A percentile compares a stretch with the other conserved stretches of the same genome.
phyloP scores from a whole-genome alignment of 2,113 vertebrate genomes.

The Saccopteryx bilineata region DNA sequence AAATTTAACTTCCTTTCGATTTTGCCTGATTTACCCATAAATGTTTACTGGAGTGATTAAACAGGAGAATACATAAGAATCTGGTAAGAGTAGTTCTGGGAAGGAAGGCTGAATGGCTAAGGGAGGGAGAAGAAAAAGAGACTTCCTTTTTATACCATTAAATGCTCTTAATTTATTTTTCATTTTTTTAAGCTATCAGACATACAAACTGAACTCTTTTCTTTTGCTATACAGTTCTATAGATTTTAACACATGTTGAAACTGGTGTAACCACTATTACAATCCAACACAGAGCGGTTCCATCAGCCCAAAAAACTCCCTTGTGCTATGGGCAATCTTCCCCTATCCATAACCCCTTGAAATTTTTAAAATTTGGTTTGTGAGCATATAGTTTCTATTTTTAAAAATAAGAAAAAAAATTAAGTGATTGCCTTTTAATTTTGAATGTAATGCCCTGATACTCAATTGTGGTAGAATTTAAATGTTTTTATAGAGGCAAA shows the following conservation, averaged over 20 bases:
- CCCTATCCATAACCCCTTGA: not conserved
- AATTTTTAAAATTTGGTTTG: not conserved
- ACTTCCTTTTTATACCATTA: constrained; percentile 16
- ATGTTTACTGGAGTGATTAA: not conserved
- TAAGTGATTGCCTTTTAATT: constrained; percentile 32
- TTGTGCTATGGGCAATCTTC: not conserved
- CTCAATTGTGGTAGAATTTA: not conserved
- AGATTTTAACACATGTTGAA: not conserved
- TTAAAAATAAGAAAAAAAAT: constrained; percentile 19
- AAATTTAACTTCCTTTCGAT: not conserved
- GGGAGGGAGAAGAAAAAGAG: not conserved
- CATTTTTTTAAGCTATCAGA: not conserved
- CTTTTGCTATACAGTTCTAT: not conserved
- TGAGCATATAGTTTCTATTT: not conserved
- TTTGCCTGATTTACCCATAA: not conserved
- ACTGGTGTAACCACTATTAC: not conserved
- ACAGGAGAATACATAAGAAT: not conserved
- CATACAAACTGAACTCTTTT: not conserved
- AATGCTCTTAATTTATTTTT: constrained; percentile 37
- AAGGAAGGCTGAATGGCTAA: not conserved
- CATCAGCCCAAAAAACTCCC: not conserved
- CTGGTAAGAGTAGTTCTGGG: not conserved
- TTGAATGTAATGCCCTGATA: constrained; percentile 7
- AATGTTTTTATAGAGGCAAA: not conserved
- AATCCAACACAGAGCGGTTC: not conserved